phyloP scores from a whole-genome alignment of 2,113 vertebrate genomes.

The Leucosticte australis region DNA sequence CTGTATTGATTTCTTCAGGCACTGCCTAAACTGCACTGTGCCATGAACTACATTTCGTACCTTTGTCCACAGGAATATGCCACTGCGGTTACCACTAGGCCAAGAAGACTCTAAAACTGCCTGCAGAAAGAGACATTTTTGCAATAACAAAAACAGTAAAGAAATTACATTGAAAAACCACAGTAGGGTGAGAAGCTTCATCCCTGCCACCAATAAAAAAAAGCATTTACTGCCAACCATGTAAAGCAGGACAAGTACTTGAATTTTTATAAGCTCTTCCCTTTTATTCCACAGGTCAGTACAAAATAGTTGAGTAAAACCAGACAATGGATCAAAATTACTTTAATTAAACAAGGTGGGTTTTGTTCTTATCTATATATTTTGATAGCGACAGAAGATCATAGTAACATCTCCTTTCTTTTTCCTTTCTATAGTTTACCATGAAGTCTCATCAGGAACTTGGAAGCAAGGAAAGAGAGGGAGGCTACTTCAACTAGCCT shows the following conservation, averaged over 20 bases:
- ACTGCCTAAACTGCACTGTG: slow-evolving; percentile 87
- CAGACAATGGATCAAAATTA: not conserved
- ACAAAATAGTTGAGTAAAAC: not conserved
- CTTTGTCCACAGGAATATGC: slow-evolving; percentile 95
- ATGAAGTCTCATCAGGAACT: not conserved
- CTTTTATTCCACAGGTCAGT: not conserved
- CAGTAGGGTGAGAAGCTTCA: not conserved
- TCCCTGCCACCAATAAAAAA: not conserved
- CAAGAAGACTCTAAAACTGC: slow-evolving; percentile 93
- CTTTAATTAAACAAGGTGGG: not conserved
- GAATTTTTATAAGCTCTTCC: not conserved
- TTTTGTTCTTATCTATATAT: not conserved
- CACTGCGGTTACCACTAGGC: slow-evolving; percentile 93
- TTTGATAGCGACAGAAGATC: not conserved
- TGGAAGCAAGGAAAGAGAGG: not conserved
- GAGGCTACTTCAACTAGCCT: not conserved
- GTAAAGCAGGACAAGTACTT: not conserved
- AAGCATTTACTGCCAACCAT: not conserved
- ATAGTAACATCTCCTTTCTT: not conserved
- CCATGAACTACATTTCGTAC: slow-evolving; percentile 88
- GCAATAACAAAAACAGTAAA: not conserved
- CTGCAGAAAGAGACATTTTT: slow-evolving; percentile 65
- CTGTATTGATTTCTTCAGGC: slow-evolving; percentile 68
- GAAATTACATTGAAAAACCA: not conserved
- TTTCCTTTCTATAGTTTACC: not conserved